Base-by-base conservation (phyloP, 2,113 vertebrate species). In the Saccopteryx bilineata region DNA sequence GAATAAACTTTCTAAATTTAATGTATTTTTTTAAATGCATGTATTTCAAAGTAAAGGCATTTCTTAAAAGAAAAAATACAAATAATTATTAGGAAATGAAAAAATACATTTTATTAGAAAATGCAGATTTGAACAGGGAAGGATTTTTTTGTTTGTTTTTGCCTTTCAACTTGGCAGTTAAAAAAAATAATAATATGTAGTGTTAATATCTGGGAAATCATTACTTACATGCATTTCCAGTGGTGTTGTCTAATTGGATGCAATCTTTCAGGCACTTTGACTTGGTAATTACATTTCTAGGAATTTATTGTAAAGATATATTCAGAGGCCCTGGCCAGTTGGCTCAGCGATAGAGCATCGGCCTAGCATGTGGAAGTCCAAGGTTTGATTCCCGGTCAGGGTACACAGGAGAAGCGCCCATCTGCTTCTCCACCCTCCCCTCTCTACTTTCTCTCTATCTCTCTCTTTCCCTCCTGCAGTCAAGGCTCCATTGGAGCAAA, bases 31-130 rank as follows among this genome's bases (percentile, higher is more conserved):
- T 48, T 19, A 23, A 58, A 88, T 78, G 26, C 7, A 61, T 28
- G 50, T 2, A 50, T 80, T 92, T 87, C 46, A 89, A 75, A 85
- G 2, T 33, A 68, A 13, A 61, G 26, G 28, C 17, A 31, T 61
- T 92, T 94, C 48, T 90, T 86, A 48, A 89, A 46, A 71, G 48
- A 79, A 72, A 75, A 66, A 52, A 33, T 80, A 66, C 26, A 84
- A 18, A 56, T 74, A 1, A 65, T 71, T 92, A 86, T 9, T 71
- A 80, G n/a, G 48, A 19, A 14, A 31, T 18, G 4, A 91, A 85
- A 92, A 72, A 61, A 66, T n/a, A 5, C 15, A 61, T 54, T 88
- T 21, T 91, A 71, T 10, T 23, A 91, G 17, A 71, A 96, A 85
- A 85, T 75, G 8, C 8, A 84, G 61, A 93, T 78, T 56, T 48